Conservation (phyloP, 2,888 invertebrate species). For the Torymus tubicola region DNA sequence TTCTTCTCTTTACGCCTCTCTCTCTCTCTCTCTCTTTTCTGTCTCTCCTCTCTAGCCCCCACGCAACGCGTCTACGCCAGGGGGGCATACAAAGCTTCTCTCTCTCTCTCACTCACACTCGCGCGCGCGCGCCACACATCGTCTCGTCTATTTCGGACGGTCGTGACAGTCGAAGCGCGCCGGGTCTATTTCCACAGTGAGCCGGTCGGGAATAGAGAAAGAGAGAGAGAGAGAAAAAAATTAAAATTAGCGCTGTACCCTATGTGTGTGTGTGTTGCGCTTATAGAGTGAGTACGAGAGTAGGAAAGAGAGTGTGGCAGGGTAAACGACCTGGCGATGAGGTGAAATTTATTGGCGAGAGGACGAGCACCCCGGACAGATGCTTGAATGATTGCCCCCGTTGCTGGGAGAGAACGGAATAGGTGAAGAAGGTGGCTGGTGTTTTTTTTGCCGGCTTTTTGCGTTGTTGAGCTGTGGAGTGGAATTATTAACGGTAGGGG, state of each 20-base stretch:
- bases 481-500: too few relatives aligned
- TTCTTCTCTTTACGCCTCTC: not conserved
- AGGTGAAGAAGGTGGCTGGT: too few relatives aligned
- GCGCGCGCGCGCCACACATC: not conserved
- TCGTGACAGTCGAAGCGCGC: slow-evolving; percentile 21
- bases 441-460: too few relatives aligned
- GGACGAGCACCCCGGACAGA: slow-evolving; percentile 12
- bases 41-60: not conserved
- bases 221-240: slow-evolving; percentile 46
- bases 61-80: too few relatives aligned
- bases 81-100: not conserved
- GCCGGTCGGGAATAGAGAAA: too few relatives aligned
- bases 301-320: slow-evolving; percentile 13
- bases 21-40: too few relatives aligned
- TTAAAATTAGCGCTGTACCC: slow-evolving; percentile 52
- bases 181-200: slow-evolving; percentile 41
- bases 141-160: slow-evolving; percentile 48
- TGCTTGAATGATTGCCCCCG: slow-evolving; percentile 30
- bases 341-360: slow-evolving; percentile 60
- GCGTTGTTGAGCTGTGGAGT: too few relatives aligned
- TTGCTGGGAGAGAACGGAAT: too few relatives aligned
- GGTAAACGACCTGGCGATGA: slow-evolving; percentile 52
- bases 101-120: not conserved
- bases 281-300: slow-evolving; percentile 18
- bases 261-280: slow-evolving; percentile 8